Conservation (phyloP, 2,113 vertebrate genomes). For the Lophochroa leadbeateri region DNA sequence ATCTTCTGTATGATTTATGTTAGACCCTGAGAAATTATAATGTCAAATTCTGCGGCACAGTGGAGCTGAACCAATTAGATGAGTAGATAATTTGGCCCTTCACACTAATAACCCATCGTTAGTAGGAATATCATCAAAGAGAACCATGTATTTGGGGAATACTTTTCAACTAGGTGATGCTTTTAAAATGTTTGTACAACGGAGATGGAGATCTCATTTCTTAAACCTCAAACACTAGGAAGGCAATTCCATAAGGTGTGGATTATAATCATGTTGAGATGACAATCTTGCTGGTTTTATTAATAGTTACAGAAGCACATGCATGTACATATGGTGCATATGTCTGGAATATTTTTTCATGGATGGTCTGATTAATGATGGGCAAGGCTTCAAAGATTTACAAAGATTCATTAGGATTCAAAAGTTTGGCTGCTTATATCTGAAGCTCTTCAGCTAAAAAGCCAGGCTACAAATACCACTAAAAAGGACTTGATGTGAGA, state of each 20-base stretch:
- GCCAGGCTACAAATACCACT: neutral
- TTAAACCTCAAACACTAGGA: neutral
- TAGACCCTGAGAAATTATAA: constrained; percentile 60
- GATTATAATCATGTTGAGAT: neutral
- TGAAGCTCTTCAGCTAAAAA: neutral
- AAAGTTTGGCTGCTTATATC: neutral
- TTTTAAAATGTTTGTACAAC: constrained; percentile 27
- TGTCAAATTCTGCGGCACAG: constrained; percentile 37
- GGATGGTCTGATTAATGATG: constrained; percentile 17
- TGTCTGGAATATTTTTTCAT: constrained; percentile 6
- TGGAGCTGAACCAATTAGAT: constrained; percentile 58
- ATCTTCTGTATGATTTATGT: constrained; percentile 56
- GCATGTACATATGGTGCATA: neutral
- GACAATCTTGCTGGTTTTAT: neutral
- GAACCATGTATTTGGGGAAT: constrained; percentile 42
- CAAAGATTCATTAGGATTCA: neutral
- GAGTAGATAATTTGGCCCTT: constrained; percentile 61
- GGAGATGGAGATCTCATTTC: constrained; percentile 7
- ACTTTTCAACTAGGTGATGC: constrained; percentile 21
- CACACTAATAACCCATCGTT: constrained; percentile 14
- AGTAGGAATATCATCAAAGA: constrained; percentile 48
- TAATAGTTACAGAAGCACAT: constrained; percentile 4
- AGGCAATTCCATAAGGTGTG: neutral
- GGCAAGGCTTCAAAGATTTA: constrained; percentile 1
- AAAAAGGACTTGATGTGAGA: neutral